Percentiles rank a stretch among this genome's conserved stretches.
Conservation (phyloP, 2,888 invertebrate species). For the Meghimatium bilineatum region DNA sequence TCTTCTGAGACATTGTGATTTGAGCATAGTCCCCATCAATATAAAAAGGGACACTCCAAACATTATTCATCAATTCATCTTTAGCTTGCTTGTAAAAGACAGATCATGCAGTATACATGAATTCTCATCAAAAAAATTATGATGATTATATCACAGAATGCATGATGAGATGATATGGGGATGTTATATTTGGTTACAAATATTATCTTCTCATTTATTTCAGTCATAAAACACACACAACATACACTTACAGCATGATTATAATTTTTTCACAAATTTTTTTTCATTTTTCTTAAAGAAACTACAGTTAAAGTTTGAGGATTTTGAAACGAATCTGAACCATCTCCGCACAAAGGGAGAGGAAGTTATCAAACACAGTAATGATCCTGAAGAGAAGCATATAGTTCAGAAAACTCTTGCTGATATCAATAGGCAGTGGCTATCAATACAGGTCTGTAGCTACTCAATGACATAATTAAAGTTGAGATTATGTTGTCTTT, state of each 20-base stretch:
- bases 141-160: not conserved
- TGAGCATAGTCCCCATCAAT: too few relatives aligned
- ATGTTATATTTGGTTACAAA: not conserved
- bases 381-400: slow-evolving; percentile 65
- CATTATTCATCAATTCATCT: too few relatives aligned
- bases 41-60: too few relatives aligned
- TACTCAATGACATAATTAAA: not conserved
- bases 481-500: not conserved
- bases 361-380: slow-evolving; percentile 63
- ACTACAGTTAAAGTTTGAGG: slow-evolving; percentile 64
- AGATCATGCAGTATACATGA: too few relatives aligned
- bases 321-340: slow-evolving; percentile 63
- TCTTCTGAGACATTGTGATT: too few relatives aligned
- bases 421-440: slow-evolving; percentile 66
- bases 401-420: slow-evolving; percentile 64
- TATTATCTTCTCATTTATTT: not conserved
- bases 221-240: not conserved
- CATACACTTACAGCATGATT: not conserved
- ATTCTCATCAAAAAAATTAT: too few relatives aligned
- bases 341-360: slow-evolving; percentile 66
- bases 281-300: slow-evolving; percentile 55
- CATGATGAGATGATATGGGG: not conserved
- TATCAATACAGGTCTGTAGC: slow-evolving; percentile 56
- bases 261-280: not conserved
- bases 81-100: too few relatives aligned